Conservation (phyloP, 2,888 invertebrate species). For the Homarus gammarus region DNA sequence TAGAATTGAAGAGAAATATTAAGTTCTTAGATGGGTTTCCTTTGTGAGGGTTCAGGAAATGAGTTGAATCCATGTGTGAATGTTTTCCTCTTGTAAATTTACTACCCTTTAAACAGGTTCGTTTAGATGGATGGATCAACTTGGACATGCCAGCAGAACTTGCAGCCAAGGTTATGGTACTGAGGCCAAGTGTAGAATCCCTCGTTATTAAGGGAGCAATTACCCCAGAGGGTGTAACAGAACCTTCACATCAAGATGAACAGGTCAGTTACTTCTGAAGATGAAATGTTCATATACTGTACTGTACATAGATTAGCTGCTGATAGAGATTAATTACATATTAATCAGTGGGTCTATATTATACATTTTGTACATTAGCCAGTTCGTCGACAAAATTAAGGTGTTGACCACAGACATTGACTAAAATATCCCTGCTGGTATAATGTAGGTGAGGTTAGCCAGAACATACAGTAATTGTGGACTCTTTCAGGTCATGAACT, state of each 20-base stretch:
- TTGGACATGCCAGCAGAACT: constrained; percentile 88
- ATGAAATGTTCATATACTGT: neutral
- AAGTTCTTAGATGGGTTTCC: too few relatives aligned
- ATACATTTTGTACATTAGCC: neutral
- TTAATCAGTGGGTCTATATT: neutral
- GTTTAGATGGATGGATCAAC: constrained; percentile 84
- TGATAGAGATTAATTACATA: neutral
- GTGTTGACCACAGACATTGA: too few relatives aligned
- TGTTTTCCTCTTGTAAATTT: neutral
- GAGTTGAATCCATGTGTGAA: neutral
- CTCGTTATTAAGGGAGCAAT: constrained; percentile 89
- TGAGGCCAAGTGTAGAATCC: constrained; percentile 93
- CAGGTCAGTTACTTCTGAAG: constrained; percentile 74
- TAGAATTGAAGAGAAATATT: too few relatives aligned
- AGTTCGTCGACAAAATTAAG: too few relatives aligned
- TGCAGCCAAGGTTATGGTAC: constrained; percentile 90
- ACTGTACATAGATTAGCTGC: neutral
- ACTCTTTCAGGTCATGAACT: constrained; percentile 82
- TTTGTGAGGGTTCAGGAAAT: neutral
- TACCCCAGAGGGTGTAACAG: constrained; percentile 84
- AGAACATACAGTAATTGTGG: too few relatives aligned
- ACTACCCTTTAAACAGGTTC: constrained; percentile 43
- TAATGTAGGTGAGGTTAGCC: too few relatives aligned
- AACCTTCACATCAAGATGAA: constrained; percentile 77
- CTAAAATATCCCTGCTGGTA: too few relatives aligned